Evolutionary conservation across 2,113 vertebrate species (phyloP), one percentile per base, ranked within the genome.

Genomic region (Pholis gunnellus): DNA sequence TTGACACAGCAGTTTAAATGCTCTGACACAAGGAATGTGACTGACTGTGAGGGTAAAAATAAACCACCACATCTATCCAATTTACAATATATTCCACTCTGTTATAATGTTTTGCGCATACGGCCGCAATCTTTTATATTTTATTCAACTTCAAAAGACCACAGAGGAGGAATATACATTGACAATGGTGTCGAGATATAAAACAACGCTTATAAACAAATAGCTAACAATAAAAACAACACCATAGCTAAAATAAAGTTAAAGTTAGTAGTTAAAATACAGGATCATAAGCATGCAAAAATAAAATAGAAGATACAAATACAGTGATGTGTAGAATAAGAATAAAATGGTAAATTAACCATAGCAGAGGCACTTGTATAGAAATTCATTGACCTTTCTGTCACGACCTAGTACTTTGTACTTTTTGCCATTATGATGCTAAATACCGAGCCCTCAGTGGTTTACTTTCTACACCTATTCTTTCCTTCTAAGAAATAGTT

Each of bases 401-500:
- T 6, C 42, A 11, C n/a, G 40, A 65, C 36, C 40, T 34, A 6
- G 40, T 15, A 22, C 27, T 59, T 60, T 17, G 27, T 31, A 27
- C 13, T 50, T n/a, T 70, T 46, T 46, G 50, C 31, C 9, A 25
- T 9, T 36, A 8, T 2, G 13, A 11, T 15, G 3, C 63, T 42
- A 42, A 59, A 65, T 42, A 42, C 31, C 34, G 1, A 66, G 6
- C 18, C 18, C n/a, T 42, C 18, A 6, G 0, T 38, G 27, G 18
- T n/a, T 79, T 25, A 56, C 34, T 57, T 20, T 60, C 20, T 25
- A 52, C 61, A 79, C 44, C 14, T 46, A 64, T 48, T 48, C 13
- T 27, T 25, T 46, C 8, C 14, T 8, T 71, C 4, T 11, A 29
- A 52, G 36, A 74, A 54, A 50, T 34, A 27, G 27, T 25, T 52